Conservation (phyloP, 2,797 vertebrate genomes). For the Myripristis murdjan region DNA sequence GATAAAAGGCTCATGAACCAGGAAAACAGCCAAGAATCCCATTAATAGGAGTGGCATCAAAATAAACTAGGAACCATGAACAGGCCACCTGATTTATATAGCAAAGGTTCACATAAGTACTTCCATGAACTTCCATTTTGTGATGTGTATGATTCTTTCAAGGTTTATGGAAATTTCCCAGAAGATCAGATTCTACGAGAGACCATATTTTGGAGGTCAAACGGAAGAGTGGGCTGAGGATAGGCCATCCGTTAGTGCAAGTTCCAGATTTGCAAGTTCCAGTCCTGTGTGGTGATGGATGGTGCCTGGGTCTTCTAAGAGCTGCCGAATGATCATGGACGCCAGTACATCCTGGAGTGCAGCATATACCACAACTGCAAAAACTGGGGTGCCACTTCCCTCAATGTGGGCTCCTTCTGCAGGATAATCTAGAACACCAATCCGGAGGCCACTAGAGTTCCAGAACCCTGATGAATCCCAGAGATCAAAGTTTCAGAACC, state of each 20-base stretch:
- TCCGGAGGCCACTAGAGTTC: background rate
- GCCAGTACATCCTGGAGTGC: slow-evolving; percentile 75
- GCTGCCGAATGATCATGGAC: slow-evolving; percentile 69
- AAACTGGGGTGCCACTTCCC: slow-evolving; percentile 71
- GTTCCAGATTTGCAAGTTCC: slow-evolving; percentile 72
- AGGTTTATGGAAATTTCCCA: slow-evolving; percentile 70
- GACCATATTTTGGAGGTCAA: slow-evolving; percentile 72
- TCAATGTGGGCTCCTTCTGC: slow-evolving; percentile 69
- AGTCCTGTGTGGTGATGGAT: slow-evolving; percentile 73
- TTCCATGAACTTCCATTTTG: background rate
- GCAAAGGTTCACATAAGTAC: background rate
- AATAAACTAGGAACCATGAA: slow-evolving; percentile 5
- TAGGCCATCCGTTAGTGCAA: slow-evolving; percentile 60
- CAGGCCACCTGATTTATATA: slow-evolving; percentile 6
- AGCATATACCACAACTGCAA: slow-evolving; percentile 72
- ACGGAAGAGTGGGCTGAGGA: slow-evolving; percentile 64
- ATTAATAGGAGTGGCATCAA: slow-evolving; percentile 38
- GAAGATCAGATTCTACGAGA: slow-evolving; percentile 74
- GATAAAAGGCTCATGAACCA: slow-evolving; percentile 74
- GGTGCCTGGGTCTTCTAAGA: slow-evolving; percentile 78
- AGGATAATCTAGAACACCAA: slow-evolving; percentile 64
- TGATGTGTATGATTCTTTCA: slow-evolving; percentile 21
- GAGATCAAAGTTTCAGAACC: no score
- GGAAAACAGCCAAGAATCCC: slow-evolving; percentile 68
- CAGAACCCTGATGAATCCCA: background rate